phyloP scores from a whole-genome alignment of 2,888 invertebrate genomes.

The Ennomos quercinarius region DNA sequence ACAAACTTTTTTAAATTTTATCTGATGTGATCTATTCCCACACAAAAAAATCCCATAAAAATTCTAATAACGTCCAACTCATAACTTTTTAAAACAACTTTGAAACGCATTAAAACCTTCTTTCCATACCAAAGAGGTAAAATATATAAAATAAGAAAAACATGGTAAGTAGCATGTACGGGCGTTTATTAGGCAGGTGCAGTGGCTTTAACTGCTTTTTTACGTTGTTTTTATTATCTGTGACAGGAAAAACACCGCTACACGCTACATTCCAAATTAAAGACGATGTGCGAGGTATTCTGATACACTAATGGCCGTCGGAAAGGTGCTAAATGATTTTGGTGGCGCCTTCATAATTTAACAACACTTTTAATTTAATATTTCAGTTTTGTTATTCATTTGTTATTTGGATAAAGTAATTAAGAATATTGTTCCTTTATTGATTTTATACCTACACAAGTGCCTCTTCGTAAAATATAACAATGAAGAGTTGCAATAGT shows the following conservation, averaged over 20 bases:
- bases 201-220: conserved; percentile 26
- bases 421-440: too few species aligned
- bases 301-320: conserved; percentile 5
- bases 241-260: conserved; percentile 28
- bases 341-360: too few species aligned
- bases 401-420: too few species aligned
- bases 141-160: conserved; percentile 18
- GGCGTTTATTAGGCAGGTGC: conserved; percentile 31
- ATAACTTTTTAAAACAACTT: conserved; percentile 32
- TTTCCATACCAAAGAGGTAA: conserved; percentile 34
- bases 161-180: conserved; percentile 14
- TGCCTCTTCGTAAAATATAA: conserved; percentile 7
- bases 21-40: conserved; percentile 22
- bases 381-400: too few species aligned
- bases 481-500: too few species aligned
- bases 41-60: conserved; percentile 15
- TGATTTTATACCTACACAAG: too few species aligned
- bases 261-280: conserved; percentile 17
- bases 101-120: conserved; percentile 33
- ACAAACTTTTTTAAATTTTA: too few species aligned
- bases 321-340: conserved; percentile 14
- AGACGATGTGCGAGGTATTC: conserved; percentile 7
- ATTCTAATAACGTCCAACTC: conserved; percentile 18
- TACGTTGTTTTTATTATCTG: conserved; percentile 17
- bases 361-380: too few species aligned